phyloP scores from a whole-genome alignment of 2,888 invertebrate species.

The Rhingia rostrata region DNA sequence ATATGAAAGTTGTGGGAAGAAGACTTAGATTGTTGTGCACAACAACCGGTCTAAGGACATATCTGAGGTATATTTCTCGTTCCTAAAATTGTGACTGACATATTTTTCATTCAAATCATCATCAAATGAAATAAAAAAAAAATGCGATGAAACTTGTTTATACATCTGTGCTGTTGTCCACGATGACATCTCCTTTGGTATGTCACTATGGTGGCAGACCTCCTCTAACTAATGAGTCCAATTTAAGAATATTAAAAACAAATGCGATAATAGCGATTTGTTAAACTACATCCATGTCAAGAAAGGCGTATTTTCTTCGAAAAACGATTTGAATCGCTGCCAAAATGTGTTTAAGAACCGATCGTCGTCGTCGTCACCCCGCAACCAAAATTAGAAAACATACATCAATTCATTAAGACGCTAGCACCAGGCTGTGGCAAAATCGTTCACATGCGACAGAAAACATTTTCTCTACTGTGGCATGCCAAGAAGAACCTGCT shows the following conservation, averaged over 20 bases:
- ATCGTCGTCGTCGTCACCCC: slow-evolving; percentile 16
- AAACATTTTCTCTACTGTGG: slow-evolving; percentile 54
- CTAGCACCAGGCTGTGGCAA: slow-evolving; percentile 32
- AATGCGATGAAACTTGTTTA: background rate
- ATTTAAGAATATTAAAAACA: slow-evolving; percentile 51
- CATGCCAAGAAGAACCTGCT: slow-evolving; percentile 62
- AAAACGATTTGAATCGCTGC: slow-evolving; percentile 48
- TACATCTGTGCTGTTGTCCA: background rate
- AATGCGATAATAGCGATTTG: slow-evolving; percentile 40
- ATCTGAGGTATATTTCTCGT: background rate
- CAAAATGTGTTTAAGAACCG: slow-evolving; percentile 30
- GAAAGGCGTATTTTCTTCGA: slow-evolving; percentile 21
- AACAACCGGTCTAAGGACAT: slow-evolving; percentile 12
- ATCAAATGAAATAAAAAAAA: background rate
- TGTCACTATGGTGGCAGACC: slow-evolving; percentile 29
- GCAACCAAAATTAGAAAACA: slow-evolving; percentile 60
- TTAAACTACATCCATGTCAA: slow-evolving; percentile 51
- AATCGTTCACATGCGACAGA: slow-evolving; percentile 12
- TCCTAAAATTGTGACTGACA: slow-evolving; percentile 19
- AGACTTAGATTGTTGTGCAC: slow-evolving; percentile 28
- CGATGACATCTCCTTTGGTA: slow-evolving; percentile 4
- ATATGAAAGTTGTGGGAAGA: background rate
- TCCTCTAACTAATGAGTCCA: slow-evolving; percentile 50
- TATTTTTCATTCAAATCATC: slow-evolving; percentile 12
- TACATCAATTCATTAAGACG: slow-evolving; percentile 57